Conservation (phyloP, 2,113 vertebrate genomes). For the Vulpes lagopus region DNA sequence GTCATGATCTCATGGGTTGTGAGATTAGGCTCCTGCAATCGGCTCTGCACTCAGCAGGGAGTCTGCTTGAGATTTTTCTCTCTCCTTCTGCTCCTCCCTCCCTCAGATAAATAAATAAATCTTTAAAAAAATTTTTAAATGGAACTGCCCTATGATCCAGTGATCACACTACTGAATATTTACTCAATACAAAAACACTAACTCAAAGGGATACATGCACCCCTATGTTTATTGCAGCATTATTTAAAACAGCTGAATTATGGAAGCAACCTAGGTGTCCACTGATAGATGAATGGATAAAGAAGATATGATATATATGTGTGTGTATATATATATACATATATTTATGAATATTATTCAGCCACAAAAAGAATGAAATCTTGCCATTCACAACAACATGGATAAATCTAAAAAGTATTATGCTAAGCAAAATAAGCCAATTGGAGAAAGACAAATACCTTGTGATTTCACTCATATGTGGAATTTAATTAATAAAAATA, state of each 20-base stretch:
- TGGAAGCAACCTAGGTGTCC: background rate
- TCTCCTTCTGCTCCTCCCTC: background rate
- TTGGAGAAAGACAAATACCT: background rate
- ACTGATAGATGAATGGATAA: background rate
- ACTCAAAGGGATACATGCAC: background rate
- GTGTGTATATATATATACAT: background rate
- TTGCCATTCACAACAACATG: background rate
- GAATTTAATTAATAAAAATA: background rate
- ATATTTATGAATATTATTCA: background rate
- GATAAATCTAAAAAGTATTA: background rate
- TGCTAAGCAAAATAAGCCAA: background rate
- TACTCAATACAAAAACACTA: background rate
- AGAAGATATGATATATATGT: background rate
- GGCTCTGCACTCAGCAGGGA: background rate
- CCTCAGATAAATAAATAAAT: background rate
- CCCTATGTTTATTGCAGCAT: background rate
- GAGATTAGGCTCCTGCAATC: background rate
- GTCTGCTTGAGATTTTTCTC: background rate
- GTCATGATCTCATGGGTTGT: background rate
- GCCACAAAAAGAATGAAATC: background rate
- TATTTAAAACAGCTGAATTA: background rate
- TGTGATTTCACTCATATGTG: background rate
- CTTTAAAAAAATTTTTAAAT: background rate
- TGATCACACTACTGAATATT: background rate
- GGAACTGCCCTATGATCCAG: background rate